phyloP scores from a whole-genome alignment of 2,797 vertebrate genomes.

The Sebastes cheni region DNA sequence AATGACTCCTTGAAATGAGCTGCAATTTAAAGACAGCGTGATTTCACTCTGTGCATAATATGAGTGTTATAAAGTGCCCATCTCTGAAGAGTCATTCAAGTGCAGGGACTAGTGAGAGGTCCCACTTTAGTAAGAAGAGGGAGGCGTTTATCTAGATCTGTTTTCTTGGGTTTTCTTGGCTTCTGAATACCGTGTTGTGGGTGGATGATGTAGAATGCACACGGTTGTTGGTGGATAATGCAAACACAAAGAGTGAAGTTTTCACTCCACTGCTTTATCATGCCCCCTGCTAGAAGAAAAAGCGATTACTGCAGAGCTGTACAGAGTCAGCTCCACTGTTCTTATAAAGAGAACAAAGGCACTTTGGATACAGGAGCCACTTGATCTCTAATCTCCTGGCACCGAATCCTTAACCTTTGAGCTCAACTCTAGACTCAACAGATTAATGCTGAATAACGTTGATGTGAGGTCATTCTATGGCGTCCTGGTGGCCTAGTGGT shows the following conservation, averaged over 20 bases:
- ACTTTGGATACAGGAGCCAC: slow-evolving; percentile 26
- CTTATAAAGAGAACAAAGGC: slow-evolving; percentile 35
- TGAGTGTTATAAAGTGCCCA: slow-evolving; percentile 39
- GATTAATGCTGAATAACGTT: slow-evolving; percentile 39
- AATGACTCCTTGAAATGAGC: slow-evolving; percentile 46
- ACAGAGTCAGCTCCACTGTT: slow-evolving; percentile 27
- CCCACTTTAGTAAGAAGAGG: slow-evolving; percentile 34
- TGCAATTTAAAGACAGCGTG: slow-evolving; percentile 31
- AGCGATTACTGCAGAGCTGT: slow-evolving; percentile 46
- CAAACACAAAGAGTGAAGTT: slow-evolving; percentile 38
- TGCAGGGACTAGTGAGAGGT: slow-evolving; percentile 27
- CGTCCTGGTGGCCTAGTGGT: background rate
- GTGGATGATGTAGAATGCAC: slow-evolving; percentile 1
- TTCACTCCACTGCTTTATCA: slow-evolving; percentile 22
- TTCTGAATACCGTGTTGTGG: background rate
- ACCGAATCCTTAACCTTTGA: slow-evolving; percentile 12
- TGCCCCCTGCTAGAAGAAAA: slow-evolving; percentile 49
- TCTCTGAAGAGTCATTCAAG: slow-evolving; percentile 33
- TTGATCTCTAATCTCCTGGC: slow-evolving; percentile 41
- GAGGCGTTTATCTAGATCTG: slow-evolving; percentile 17
- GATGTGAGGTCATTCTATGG: background rate
- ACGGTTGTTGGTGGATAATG: background rate
- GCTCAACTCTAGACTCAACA: slow-evolving; percentile 24
- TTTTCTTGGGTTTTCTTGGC: slow-evolving; percentile 11
- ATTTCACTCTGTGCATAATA: slow-evolving; percentile 36